A percentile compares a stretch with the other conserved stretches of the same genome.
Conservation (phyloP, 2,113 vertebrate species). For the Syngnathus scovelli region DNA sequence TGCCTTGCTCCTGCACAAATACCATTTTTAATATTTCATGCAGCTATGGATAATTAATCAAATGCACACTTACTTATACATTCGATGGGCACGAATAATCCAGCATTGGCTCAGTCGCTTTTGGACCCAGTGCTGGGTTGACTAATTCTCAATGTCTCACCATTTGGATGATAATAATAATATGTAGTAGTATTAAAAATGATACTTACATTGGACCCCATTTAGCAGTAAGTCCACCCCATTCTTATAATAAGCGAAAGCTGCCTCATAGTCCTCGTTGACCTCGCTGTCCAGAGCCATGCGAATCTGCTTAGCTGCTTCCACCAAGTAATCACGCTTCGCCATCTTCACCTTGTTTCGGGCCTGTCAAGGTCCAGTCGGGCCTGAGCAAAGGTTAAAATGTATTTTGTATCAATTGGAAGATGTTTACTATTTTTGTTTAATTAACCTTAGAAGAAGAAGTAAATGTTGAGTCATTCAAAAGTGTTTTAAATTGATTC, state of each 20-base stretch:
- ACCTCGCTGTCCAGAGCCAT: constrained; percentile 93
- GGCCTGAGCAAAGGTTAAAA: constrained; percentile 21
- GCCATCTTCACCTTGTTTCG: constrained; percentile 62
- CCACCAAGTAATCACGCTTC: constrained; percentile 88
- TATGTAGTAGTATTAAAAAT: not conserved
- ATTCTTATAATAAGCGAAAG: constrained; percentile 97
- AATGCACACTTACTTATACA: not conserved
- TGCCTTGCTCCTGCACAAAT: constrained; percentile 23
- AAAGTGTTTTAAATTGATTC: too few relatives aligned
- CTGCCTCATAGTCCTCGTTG: constrained; percentile 93
- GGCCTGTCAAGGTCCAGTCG: constrained; percentile 57
- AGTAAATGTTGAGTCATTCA: not conserved
- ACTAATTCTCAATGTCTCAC: too few relatives aligned
- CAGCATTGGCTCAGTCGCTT: too few relatives aligned
- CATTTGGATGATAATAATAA: too few relatives aligned
- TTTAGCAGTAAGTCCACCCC: constrained; percentile 90
- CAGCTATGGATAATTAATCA: not conserved
- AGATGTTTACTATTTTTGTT: not conserved
- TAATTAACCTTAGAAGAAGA: constrained; percentile 18
- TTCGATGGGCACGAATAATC: too few relatives aligned
- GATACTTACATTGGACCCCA: constrained; percentile 76
- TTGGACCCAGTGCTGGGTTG: too few relatives aligned
- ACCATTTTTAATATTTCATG: not conserved
- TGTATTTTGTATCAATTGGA: not conserved
- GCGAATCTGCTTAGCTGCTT: constrained; percentile 91